Percentiles rank a stretch among this genome's conserved stretches.
Evolutionary conservation across 2,113 vertebrate species (phyloP).

Genomic region (Protobothrops flavoviridis): DNA sequence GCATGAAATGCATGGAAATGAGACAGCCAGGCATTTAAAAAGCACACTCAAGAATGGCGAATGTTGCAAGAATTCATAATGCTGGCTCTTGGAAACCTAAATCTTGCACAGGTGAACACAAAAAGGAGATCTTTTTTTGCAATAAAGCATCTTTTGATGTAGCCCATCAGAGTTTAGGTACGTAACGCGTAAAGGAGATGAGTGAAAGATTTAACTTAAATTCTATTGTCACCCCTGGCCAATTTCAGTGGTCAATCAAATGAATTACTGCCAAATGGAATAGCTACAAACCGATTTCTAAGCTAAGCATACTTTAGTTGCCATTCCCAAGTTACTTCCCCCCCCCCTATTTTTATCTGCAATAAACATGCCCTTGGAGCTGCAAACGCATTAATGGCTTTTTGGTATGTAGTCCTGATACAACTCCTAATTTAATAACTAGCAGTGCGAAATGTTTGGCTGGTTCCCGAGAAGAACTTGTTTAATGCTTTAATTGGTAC

Average conservation of each 20-base stretch:
- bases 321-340: not conserved
- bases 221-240: not conserved
- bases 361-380: not conserved
- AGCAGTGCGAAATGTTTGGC: slow-evolving; percentile 27
- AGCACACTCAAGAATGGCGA: not conserved
- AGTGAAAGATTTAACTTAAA: not conserved
- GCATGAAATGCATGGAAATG: not conserved
- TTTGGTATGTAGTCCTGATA: not conserved
- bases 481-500: slow-evolving; percentile 68
- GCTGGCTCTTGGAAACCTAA: not conserved
- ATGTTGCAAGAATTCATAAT: not conserved
- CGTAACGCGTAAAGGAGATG: not conserved
- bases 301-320: not conserved
- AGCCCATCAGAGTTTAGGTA: not conserved
- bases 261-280: not conserved
- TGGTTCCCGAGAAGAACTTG: slow-evolving; percentile 23
- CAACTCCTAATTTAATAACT: slow-evolving; percentile 49
- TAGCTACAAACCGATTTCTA: not conserved
- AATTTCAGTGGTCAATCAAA: not conserved
- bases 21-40: not conserved
- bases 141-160: not conserved
- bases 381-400: not conserved
- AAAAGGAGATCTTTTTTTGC: not conserved
- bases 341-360: not conserved
- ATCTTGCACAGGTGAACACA: not conserved